These are phyloP conservation scores for Apolygus lucorum DNA, from an alignment of 1,140 invertebrate species.

Conservation along the genomic window DNA sequence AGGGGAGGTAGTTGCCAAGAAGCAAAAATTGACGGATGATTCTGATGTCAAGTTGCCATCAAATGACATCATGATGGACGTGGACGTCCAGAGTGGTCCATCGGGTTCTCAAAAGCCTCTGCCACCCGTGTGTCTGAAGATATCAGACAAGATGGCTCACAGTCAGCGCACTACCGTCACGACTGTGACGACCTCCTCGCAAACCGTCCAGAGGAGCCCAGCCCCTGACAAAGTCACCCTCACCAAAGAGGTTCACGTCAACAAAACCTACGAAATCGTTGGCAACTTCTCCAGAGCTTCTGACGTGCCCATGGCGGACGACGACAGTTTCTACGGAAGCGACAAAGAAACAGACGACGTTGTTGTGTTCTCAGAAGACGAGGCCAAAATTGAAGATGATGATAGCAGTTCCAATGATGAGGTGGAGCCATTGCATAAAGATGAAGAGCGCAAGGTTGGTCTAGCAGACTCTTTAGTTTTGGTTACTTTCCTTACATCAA, in stretches of 20 bases:
- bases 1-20: slow-evolving; percentile 34
- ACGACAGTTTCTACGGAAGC: slow-evolving; percentile 53
- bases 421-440: slow-evolving; percentile 4
- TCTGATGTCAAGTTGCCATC: slow-evolving; percentile 29
- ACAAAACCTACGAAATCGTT: slow-evolving; percentile 35
- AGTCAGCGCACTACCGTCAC: slow-evolving; percentile 34
- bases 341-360: slow-evolving; percentile 57
- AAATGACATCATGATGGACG: slow-evolving; percentile 9
- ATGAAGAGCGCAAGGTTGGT: slow-evolving; percentile 3
- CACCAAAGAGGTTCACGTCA: slow-evolving; percentile 36
- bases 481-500: no score
- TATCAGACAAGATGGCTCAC: slow-evolving; percentile 31
- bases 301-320: slow-evolving; percentile 39
- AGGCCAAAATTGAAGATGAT: slow-evolving; percentile 42
- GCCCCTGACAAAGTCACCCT: slow-evolving; percentile 35
- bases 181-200: slow-evolving; percentile 34
- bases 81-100: neutral
- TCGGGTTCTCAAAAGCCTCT: slow-evolving; percentile 10
- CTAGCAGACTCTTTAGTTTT: no score
- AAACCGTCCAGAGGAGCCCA: no score
- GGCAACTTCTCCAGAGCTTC: slow-evolving; percentile 33
- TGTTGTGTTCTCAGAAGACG: slow-evolving; percentile 60
- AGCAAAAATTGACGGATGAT: slow-evolving; percentile 29
- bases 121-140: slow-evolving; percentile 33
- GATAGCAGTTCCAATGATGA: slow-evolving; percentile 36